Evolutionary conservation across 2,888 invertebrate genomes (phyloP).

Genomic region (Atethmia centrago): DNA sequence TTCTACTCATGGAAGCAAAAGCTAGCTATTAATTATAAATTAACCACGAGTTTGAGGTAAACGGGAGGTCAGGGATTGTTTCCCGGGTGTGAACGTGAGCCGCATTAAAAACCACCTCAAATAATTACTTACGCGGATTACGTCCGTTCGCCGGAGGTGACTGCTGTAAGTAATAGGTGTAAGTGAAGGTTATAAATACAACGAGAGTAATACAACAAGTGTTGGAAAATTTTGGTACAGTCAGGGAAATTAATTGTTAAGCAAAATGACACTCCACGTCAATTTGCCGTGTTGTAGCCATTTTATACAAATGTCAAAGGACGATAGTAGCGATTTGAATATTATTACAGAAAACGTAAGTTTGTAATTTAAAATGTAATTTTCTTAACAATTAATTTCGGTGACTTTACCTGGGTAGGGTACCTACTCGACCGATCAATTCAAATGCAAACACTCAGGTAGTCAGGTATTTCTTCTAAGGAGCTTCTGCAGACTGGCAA

Average conservation of each 20-base stretch:
- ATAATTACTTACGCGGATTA: conserved; percentile 9
- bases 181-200: not conserved
- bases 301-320: not conserved
- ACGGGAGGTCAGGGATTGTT: not conserved
- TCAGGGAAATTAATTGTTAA: not conserved
- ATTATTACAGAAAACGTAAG: too few relatives aligned
- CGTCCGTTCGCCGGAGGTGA: not conserved
- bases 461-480: not conserved
- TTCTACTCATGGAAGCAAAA: not conserved
- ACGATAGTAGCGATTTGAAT: not conserved
- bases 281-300: not conserved
- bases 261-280: not conserved
- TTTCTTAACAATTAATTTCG: not conserved
- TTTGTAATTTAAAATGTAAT: too few relatives aligned
- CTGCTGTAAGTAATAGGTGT: too few relatives aligned
- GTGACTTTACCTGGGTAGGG: too few relatives aligned
- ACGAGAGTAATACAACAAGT: not conserved
- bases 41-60: conserved; percentile 21
- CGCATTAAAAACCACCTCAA: conserved; percentile 3
- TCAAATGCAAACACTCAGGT: not conserved
- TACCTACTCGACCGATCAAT: not conserved
- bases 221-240: not conserved
- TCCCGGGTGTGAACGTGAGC: conserved; percentile 7
- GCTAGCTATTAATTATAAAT: conserved; percentile 12
- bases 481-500: too few relatives aligned